These are phyloP conservation scores for Cossypha caffra DNA, from an alignment of 2,797 vertebrate species.

Conservation along the genomic window DNA sequence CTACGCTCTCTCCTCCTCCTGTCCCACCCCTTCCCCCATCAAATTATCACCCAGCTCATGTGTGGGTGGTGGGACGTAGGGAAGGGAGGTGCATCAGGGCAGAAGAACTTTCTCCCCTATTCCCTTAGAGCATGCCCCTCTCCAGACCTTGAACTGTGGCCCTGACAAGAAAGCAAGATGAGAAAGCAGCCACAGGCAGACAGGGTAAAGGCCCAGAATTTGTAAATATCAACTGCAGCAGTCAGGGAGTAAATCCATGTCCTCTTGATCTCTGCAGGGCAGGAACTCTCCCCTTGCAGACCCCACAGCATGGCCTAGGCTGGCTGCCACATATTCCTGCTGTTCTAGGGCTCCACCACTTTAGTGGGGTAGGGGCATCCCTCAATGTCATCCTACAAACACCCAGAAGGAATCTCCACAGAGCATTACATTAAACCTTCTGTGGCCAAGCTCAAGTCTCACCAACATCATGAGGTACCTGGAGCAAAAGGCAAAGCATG, in stretches of 20 bases:
- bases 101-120: not conserved
- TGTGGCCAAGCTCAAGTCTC: not conserved
- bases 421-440: not conserved
- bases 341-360: not conserved
- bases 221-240: not conserved
- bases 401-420: not conserved
- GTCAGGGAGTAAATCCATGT: not conserved
- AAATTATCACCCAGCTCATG: not conserved
- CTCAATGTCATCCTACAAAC: not conserved
- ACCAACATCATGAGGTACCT: not conserved
- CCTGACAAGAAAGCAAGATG: not conserved
- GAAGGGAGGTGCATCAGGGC: not conserved
- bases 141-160: conserved; percentile 23
- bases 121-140: not conserved
- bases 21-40: conserved; percentile 23
- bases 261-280: not conserved
- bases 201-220: not conserved
- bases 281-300: not conserved
- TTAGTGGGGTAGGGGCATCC: not conserved
- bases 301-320: not conserved
- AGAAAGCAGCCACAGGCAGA: not conserved
- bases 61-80: not conserved
- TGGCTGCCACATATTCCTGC: not conserved
- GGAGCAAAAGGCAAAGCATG: not conserved
- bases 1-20: not conserved